These are phyloP conservation scores for Tipula lateralis DNA, from an alignment of 2,888 invertebrate genomes.

Conservation along the genomic window DNA sequence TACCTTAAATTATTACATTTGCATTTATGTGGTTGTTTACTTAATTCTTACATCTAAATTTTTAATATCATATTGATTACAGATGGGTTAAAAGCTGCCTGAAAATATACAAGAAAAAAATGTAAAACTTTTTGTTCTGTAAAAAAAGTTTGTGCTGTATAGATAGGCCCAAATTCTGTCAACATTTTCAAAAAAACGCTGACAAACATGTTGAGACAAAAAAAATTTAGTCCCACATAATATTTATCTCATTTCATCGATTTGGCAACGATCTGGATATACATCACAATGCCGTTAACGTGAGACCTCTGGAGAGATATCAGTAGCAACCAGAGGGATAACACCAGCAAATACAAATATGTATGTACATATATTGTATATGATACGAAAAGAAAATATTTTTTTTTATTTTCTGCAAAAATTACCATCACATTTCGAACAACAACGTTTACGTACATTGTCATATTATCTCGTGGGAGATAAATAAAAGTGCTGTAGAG, in stretches of 20 bases:
- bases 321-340: not conserved
- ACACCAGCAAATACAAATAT: not conserved
- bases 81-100: not conserved
- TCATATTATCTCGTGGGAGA: not conserved
- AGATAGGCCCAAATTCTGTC: not conserved
- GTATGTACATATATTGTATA: no score
- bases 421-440: not conserved
- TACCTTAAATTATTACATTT: not conserved
- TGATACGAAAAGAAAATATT: not conserved
- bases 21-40: not conserved
- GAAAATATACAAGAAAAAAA: not conserved
- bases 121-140: not conserved
- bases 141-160: not conserved
- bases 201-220: not conserved
- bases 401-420: not conserved
- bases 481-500: not conserved
- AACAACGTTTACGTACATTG: not conserved
- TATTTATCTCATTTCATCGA: not conserved
- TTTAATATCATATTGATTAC: not conserved
- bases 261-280: not conserved
- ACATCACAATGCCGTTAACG: not conserved
- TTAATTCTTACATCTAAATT: not conserved
- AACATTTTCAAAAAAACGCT: not conserved
- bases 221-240: not conserved
- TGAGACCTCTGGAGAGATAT: not conserved